phyloP scores from a whole-genome alignment of 1,140 invertebrate species.

The Trichomalopsis sarcophagae region DNA sequence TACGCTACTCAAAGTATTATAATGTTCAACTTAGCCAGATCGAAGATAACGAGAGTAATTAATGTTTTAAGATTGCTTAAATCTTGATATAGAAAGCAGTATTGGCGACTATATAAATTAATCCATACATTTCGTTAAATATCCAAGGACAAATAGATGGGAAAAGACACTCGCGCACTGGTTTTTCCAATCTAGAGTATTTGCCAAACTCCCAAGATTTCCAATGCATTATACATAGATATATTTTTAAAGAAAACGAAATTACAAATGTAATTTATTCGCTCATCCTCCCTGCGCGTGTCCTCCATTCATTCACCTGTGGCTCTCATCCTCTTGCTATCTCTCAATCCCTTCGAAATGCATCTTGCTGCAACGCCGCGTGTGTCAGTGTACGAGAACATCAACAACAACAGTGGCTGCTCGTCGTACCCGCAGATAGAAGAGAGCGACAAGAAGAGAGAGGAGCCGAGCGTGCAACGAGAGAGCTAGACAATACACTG shows the following conservation, averaged over 20 bases:
- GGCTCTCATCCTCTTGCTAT: background rate
- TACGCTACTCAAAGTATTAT: background rate
- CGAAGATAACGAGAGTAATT: too few relatives aligned
- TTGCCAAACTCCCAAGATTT: conserved; percentile 18
- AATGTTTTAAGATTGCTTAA: too few relatives aligned
- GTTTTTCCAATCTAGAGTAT: background rate
- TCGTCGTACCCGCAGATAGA: background rate
- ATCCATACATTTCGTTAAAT: background rate
- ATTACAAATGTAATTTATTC: conserved; percentile 24
- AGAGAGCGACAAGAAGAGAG: background rate
- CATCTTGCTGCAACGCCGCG: background rate
- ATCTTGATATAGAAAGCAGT: background rate
- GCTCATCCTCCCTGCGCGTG: background rate
- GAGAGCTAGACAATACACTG: conserved; percentile 16
- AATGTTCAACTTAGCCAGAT: too few relatives aligned
- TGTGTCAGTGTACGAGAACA: background rate
- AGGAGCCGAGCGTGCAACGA: background rate
- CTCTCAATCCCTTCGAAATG: background rate
- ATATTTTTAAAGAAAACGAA: background rate
- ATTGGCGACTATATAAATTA: background rate
- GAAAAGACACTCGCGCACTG: background rate
- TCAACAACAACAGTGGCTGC: background rate
- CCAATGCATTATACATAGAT: conserved; percentile 4
- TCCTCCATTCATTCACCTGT: background rate
- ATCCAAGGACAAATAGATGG: background rate